A percentile compares a stretch with the other conserved stretches of the same genome.
These are phyloP conservation scores for Lumbricus terrestris DNA, from an alignment of 2,888 invertebrate species.

Conservation along the genomic window DNA sequence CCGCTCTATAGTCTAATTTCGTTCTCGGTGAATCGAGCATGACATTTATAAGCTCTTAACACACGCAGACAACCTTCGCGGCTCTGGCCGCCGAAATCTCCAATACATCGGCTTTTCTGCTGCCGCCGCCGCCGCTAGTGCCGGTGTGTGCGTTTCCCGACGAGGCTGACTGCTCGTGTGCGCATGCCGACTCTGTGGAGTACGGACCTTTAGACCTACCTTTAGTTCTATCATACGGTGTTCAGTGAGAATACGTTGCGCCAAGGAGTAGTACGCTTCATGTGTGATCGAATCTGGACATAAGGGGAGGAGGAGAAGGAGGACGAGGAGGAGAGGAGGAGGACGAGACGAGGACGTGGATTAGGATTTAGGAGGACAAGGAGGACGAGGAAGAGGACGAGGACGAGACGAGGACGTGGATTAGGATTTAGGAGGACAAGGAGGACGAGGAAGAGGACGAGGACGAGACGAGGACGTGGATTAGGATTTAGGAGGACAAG, in stretches of 20 bases:
- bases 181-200: neutral
- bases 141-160: neutral
- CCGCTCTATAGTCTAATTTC: neutral
- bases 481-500: too few relatives aligned
- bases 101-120: neutral
- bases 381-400: too few relatives aligned
- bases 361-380: too few relatives aligned
- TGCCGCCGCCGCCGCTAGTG: too few relatives aligned
- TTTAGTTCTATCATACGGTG: neutral
- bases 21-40: neutral
- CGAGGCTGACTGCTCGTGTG: neutral
- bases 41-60: neutral
- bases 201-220: neutral
- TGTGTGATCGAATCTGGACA: neutral
- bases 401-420: too few relatives aligned
- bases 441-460: too few relatives aligned
- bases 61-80: neutral
- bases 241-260: neutral
- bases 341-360: too few relatives aligned
- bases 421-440: neutral
- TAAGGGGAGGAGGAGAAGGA: neutral
- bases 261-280: neutral
- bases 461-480: too few relatives aligned
- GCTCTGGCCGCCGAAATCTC: neutral
- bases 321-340: too few relatives aligned